Evolutionary conservation across 2,888 invertebrate species (phyloP).

Genomic region (Sepiola atlantica): DNA sequence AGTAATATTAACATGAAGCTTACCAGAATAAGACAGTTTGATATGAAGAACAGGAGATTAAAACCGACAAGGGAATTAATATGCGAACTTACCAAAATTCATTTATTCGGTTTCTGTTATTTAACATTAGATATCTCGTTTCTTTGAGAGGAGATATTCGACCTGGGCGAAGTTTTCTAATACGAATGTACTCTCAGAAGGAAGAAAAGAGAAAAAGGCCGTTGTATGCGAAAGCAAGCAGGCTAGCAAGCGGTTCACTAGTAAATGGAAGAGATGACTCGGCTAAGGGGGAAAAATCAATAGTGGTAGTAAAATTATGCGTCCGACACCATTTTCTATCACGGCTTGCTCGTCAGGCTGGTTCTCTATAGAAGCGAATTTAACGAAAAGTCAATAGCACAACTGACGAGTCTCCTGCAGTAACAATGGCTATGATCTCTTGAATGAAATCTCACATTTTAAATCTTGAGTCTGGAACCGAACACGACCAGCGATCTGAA

Average conservation of each 20-base stretch:
- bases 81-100: not conserved
- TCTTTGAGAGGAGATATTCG: not conserved
- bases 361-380: not conserved
- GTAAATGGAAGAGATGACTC: not conserved
- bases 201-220: not conserved
- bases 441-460: not conserved
- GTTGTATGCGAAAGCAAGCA: not conserved
- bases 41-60: too few species aligned
- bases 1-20: too few species aligned
- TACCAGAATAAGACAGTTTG: too few species aligned
- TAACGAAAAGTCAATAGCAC: slow-evolving; percentile 12
- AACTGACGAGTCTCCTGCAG: not conserved
- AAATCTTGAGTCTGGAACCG: not conserved
- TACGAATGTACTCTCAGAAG: not conserved
- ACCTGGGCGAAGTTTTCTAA: not conserved
- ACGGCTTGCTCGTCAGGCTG: not conserved
- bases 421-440: not conserved
- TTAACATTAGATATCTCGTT: not conserved
- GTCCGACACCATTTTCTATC: not conserved
- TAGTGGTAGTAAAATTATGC: not conserved
- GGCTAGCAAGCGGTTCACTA: slow-evolving; percentile 32
- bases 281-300: not conserved
- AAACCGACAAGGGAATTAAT: not conserved
- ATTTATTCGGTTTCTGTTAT: not conserved
- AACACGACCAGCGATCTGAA: not conserved